These are phyloP conservation scores for Procambarus virginalis DNA, from an alignment of 1,140 invertebrate species.

Conservation along the genomic window DNA sequence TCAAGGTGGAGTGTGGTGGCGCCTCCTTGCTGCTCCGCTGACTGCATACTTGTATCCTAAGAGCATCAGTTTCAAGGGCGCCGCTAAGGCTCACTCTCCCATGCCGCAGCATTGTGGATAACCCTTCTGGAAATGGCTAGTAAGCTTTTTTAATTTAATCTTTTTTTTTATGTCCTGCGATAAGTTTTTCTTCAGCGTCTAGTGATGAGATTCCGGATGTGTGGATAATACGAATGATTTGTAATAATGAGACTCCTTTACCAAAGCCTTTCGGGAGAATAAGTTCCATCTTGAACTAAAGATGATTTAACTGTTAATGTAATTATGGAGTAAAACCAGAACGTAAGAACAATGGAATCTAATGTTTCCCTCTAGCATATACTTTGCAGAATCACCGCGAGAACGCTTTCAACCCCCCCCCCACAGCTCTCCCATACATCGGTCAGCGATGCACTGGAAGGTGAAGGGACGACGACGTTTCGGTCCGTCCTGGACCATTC, in stretches of 20 bases:
- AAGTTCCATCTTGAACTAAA: background rate
- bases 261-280: background rate
- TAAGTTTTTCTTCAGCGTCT: background rate
- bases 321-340: no score
- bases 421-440: no score
- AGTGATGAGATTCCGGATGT: background rate
- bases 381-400: no score
- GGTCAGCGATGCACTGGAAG: no score
- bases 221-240: background rate
- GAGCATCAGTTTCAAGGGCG: constrained; percentile 60
- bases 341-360: no score
- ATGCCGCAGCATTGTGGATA: constrained; percentile 27
- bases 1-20: constrained; percentile 36
- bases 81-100: constrained; percentile 49
- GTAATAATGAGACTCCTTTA: background rate
- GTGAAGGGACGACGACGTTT: no score
- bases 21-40: constrained; percentile 10
- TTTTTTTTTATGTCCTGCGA: constrained; percentile 3
- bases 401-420: background rate
- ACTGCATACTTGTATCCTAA: constrained; percentile 44
- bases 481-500: no score
- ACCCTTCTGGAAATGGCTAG: constrained; percentile 34
- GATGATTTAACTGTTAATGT: no score
- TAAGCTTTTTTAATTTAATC: background rate
- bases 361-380: no score